Conservation (phyloP, 2,797 vertebrate genomes). For the Varecia variegata region DNA sequence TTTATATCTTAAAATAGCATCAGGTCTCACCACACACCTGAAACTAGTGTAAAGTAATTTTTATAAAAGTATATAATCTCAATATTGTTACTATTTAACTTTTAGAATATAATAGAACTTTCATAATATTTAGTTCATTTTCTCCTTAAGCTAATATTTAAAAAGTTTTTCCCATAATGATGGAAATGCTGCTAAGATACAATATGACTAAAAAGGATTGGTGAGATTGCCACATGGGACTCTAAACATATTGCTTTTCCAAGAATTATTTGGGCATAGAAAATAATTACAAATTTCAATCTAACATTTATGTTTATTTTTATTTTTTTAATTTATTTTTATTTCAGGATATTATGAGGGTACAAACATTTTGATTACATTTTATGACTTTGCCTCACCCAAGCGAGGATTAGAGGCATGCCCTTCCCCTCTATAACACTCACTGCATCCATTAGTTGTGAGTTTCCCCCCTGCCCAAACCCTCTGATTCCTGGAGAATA, state of each 20-base stretch:
- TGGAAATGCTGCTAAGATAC: background rate
- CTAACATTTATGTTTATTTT: background rate
- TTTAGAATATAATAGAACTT: background rate
- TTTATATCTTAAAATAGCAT: background rate
- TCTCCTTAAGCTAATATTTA: background rate
- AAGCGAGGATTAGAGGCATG: too few species aligned
- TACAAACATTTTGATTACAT: too few species aligned
- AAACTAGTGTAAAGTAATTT: background rate
- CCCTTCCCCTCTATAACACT: too few species aligned
- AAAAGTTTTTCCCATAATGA: background rate
- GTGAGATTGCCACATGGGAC: background rate
- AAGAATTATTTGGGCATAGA: background rate
- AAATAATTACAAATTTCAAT: constrained; percentile 15
- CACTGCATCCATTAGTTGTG: too few species aligned
- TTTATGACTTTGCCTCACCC: too few species aligned
- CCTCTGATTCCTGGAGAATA: too few species aligned
- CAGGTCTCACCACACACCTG: background rate
- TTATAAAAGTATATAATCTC: background rate
- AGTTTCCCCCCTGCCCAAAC: too few species aligned
- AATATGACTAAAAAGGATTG: background rate
- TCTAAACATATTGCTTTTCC: background rate
- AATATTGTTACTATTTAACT: background rate
- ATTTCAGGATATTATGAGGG: too few species aligned
- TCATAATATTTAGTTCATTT: background rate
- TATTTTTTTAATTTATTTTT: too few species aligned